A percentile compares a stretch with the other conserved stretches of the same genome.
Evolutionary conservation across 2,888 invertebrate species (phyloP).

Genomic region (Ligdia adustata): DNA sequence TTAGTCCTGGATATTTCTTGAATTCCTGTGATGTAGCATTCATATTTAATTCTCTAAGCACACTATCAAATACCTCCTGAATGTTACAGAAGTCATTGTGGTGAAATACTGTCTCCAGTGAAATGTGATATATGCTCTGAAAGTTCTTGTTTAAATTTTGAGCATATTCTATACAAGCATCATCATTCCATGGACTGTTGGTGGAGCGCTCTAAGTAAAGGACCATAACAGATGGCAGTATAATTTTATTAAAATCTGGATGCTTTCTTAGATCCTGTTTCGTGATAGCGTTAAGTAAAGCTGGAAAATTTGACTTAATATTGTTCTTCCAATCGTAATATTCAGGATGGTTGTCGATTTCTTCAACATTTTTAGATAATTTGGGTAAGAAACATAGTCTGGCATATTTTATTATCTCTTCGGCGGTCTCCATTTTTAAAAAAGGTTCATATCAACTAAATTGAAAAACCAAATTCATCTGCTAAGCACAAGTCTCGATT

Average conservation of each 20-base stretch:
- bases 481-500: too few relatives aligned
- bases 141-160: conserved; percentile 53
- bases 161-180: conserved; percentile 45
- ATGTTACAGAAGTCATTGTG: conserved; percentile 43
- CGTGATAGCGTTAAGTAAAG: conserved; percentile 47
- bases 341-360: conserved; percentile 55
- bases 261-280: conserved; percentile 45
- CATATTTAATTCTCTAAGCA: conserved; percentile 57
- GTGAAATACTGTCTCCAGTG: conserved; percentile 49
- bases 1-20: conserved; percentile 64
- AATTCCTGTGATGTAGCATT: conserved; percentile 59
- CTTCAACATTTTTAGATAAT: conserved; percentile 58
- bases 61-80: conserved; percentile 63
- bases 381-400: conserved; percentile 56
- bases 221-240: conserved; percentile 55
- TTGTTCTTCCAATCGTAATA: conserved; percentile 51
- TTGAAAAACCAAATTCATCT: too few relatives aligned
- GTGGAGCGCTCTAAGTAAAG: conserved; percentile 57
- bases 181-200: conserved; percentile 57
- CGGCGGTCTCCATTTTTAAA: conserved; percentile 36
- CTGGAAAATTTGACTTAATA: conserved; percentile 46
- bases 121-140: conserved; percentile 45
- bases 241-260: conserved; percentile 36
- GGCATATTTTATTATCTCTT: conserved; percentile 40
- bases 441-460: too few relatives aligned